Evolutionary conservation across 1,140 invertebrate genomes (phyloP), one percentile per base, ranked within the genome.

Genomic region (Drosophila willistoni): DNA sequence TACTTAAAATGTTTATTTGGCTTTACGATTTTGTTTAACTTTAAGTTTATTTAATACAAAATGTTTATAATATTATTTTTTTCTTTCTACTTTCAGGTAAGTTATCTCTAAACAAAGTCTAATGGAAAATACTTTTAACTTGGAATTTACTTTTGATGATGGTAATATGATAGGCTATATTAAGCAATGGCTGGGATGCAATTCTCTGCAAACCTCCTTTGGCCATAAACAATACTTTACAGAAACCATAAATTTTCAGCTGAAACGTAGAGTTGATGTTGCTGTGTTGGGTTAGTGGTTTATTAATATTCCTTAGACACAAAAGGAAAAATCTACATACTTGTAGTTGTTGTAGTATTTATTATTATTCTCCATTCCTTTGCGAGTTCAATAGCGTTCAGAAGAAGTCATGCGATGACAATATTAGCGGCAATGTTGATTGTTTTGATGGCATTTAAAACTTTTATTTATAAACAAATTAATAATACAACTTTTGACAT

Each of bases 331-430:
- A 44, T 44, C 13, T 44, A 17, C 42, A 42, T 42, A 57, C 13
- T 33, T 33, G 3, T 34, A 17, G 0, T 36, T 36, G 34, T 36
- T 10, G 34, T 36, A 36, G 14, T 29, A 29, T 29, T 29, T 29
- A 29, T 29, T 29, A 19, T 65, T 55, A 65, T 71, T 57, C 51
- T 64, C 42, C 71, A 80, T 73, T 83, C 70, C 71, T 64, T 59
- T 72, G 44, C 84, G 77, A 73, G 84, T 89, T 87, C 84, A 89
- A 84, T 89, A 65, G 77, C 84, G 84, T 89, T 89, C 84, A 83
- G 39, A 84, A 80, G 73, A 83, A 89, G 59, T 68, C 54, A 65
- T 71, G 41, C 47, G 29, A 19, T 36, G 33, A 64, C 29, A n/a
- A 44, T 33, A 34, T 25, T 25, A 39, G 36, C 59, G 44, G 17